phyloP scores from a whole-genome alignment of 1,140 invertebrate species.

The Panagrolaimus sp. region DNA sequence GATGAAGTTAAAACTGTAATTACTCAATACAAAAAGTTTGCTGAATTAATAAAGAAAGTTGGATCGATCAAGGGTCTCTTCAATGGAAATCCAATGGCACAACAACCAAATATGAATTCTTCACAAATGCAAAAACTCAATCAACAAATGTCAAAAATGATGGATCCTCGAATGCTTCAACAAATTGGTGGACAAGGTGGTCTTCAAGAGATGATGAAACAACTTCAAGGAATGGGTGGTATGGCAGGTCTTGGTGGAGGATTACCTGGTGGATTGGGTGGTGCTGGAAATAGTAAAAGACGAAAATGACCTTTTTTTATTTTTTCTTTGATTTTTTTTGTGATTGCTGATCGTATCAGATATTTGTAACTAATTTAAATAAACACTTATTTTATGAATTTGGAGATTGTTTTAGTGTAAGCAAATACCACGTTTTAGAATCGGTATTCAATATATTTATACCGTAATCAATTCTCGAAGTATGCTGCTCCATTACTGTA shows the following conservation, averaged over 20 bases:
- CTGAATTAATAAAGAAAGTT: constrained; percentile 99
- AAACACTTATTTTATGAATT: too few relatives aligned
- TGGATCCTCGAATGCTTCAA: constrained; percentile 93
- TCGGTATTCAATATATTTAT: too few relatives aligned
- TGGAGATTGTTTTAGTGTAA: too few relatives aligned
- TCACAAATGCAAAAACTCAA: constrained; percentile 97
- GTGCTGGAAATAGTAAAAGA: not conserved
- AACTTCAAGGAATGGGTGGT: constrained; percentile 37
- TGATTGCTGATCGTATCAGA: too few relatives aligned
- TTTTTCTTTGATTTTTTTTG: too few relatives aligned
- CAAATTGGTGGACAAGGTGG: constrained; percentile 76
- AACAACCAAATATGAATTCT: constrained; percentile 95
- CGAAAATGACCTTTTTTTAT: too few relatives aligned
- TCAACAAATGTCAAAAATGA: constrained; percentile 98
- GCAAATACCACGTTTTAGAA: too few relatives aligned
- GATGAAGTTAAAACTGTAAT: constrained; percentile 95
- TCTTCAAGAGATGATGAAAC: constrained; percentile 47
- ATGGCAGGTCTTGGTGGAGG: constrained; percentile 29
- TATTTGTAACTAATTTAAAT: too few relatives aligned
- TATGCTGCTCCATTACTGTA: too few relatives aligned
- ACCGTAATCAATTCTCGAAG: too few relatives aligned
- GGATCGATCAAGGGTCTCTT: constrained; percentile 98
- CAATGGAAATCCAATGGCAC: constrained; percentile 78
- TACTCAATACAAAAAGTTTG: constrained; percentile 97
- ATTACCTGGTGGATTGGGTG: constrained; percentile 25